phyloP scores from a whole-genome alignment of 1,140 invertebrate species.

The Neuroterus valhalla region DNA sequence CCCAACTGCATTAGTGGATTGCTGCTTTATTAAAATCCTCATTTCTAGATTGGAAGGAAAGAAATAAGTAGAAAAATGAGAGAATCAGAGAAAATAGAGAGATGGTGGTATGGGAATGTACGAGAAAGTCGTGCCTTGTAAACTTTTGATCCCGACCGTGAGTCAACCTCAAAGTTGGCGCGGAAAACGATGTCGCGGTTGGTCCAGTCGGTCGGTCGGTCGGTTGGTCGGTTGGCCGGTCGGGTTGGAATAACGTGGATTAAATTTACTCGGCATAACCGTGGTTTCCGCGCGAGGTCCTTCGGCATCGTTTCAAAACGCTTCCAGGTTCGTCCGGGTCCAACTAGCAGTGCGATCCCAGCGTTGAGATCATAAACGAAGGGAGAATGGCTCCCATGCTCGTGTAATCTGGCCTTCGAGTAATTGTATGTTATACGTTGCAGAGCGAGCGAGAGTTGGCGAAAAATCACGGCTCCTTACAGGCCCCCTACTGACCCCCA shows the following conservation, averaged over 20 bases:
- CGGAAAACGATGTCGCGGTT: conserved; percentile 15
- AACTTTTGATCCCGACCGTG: conserved; percentile 14
- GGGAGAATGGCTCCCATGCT: conserved; percentile 64
- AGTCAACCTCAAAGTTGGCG: conserved; percentile 26
- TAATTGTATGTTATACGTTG: conserved; percentile 72
- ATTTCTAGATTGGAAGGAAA: conserved; percentile 3
- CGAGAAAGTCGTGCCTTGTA: conserved; percentile 25
- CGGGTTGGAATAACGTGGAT: conserved; percentile 11
- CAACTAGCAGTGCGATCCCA: conserved; percentile 49
- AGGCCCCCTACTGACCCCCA: neutral
- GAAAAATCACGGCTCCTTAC: conserved; percentile 69
- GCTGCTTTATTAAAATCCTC: conserved; percentile 24
- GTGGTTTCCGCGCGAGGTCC: conserved; percentile 48
- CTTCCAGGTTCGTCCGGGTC: conserved; percentile 56
- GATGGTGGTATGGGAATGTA: conserved; percentile 1
- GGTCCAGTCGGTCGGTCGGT: too few relatives aligned
- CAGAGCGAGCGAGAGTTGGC: conserved; percentile 54
- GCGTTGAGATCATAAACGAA: conserved; percentile 63
- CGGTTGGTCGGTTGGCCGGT: too few relatives aligned
- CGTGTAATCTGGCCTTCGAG: conserved; percentile 71
- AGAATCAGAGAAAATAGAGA: neutral
- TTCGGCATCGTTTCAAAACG: conserved; percentile 50
- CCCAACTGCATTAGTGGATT: conserved; percentile 14
- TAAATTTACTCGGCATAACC: conserved; percentile 17
- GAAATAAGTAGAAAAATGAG: conserved; percentile 2